These are phyloP conservation scores for Scelioninae gen. 2 DNA, from an alignment of 2,888 invertebrate species.

Conservation along the genomic window DNA sequence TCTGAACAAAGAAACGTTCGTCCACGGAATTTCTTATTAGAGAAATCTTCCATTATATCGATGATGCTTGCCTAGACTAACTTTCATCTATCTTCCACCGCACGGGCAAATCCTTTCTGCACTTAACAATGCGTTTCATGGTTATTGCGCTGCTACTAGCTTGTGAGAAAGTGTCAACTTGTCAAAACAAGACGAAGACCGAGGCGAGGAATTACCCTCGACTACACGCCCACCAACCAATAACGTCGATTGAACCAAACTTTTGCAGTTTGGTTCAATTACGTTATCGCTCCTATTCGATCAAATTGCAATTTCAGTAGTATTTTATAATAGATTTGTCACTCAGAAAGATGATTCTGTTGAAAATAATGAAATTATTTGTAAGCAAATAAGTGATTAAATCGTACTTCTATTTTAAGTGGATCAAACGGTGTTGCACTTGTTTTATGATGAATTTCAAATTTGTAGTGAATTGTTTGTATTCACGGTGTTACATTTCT, in stretches of 20 bases:
- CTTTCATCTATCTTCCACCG: slow-evolving; percentile 53
- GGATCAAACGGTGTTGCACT: too few species aligned
- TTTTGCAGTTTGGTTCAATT: slow-evolving; percentile 47
- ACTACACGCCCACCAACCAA: slow-evolving; percentile 43
- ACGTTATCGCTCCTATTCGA: slow-evolving; percentile 38
- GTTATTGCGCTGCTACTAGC: slow-evolving; percentile 37
- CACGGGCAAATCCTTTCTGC: slow-evolving; percentile 40
- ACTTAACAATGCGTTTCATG: slow-evolving; percentile 55
- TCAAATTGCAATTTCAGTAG: slow-evolving; percentile 31
- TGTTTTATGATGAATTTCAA: too few species aligned
- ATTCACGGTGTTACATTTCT: too few species aligned
- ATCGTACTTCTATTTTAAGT: too few species aligned
- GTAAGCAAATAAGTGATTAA: too few species aligned
- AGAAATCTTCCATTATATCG: slow-evolving; percentile 55
- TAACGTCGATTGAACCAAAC: slow-evolving; percentile 47
- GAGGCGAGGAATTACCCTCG: slow-evolving; percentile 48
- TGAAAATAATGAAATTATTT: too few species aligned
- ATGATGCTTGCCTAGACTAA: slow-evolving; percentile 45
- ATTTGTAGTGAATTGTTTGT: too few species aligned
- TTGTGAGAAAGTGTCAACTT: slow-evolving; percentile 58
- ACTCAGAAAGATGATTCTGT: too few species aligned
- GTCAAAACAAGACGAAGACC: slow-evolving; percentile 49
- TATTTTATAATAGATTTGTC: slow-evolving; percentile 35
- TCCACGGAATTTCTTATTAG: slow-evolving; percentile 51
- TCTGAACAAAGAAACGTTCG: slow-evolving; percentile 20